Conservation (phyloP, 2,113 vertebrate genomes). For the Antechinus flavipes region DNA sequence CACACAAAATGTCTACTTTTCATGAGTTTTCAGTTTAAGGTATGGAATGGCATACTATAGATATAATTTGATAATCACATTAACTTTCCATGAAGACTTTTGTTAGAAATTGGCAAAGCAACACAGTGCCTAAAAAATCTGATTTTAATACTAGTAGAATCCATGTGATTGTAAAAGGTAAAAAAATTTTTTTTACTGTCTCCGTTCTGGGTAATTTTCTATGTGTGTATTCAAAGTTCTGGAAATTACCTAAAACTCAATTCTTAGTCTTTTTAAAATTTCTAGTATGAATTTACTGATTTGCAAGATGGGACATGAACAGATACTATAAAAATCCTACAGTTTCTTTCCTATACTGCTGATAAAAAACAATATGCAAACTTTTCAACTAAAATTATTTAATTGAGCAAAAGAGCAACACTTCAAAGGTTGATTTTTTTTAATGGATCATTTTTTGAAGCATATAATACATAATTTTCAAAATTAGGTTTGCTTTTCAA, state of each 20-base stretch:
- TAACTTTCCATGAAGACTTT: not conserved
- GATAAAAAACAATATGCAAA: slow-evolving; percentile 78
- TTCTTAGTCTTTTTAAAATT: slow-evolving; percentile 53
- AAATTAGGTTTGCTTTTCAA: slow-evolving; percentile 82
- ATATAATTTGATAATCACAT: not conserved
- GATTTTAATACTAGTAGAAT: not conserved
- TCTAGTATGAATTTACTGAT: slow-evolving; percentile 79
- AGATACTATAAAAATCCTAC: slow-evolving; percentile 66
- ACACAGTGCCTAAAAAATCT: not conserved
- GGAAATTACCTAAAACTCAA: not conserved
- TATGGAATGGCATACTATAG: not conserved
- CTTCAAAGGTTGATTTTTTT: slow-evolving; percentile 64
- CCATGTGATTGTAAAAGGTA: not conserved
- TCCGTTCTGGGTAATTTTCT: not conserved
- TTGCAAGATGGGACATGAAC: slow-evolving; percentile 78
- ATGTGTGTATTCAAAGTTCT: not conserved
- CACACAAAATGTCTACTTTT: not conserved
- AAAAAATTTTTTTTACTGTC: not conserved
- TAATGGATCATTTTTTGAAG: slow-evolving; percentile 52
- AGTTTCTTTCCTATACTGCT: slow-evolving; percentile 71
- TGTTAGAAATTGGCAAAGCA: not conserved
- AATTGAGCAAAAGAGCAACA: slow-evolving; percentile 71
- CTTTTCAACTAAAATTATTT: slow-evolving; percentile 72
- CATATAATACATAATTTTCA: not conserved
- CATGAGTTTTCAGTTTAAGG: not conserved